Base-by-base conservation (phyloP, 2,797 vertebrate species). In the Callimico goeldii region DNA sequence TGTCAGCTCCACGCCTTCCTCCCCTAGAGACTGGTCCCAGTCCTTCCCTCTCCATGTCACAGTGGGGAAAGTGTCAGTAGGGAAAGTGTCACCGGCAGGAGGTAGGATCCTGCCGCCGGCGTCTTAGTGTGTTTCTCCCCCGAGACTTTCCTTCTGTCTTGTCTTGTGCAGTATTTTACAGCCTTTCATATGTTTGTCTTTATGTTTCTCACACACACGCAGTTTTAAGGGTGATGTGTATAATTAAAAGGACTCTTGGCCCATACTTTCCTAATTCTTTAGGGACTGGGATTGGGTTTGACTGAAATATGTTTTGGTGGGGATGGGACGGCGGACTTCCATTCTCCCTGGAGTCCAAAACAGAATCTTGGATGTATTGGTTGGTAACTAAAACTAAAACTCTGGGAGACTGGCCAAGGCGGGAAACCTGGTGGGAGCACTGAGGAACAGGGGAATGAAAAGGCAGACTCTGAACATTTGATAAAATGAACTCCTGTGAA, bases 401-500 rank as follows among this genome's bases (percentile, higher is more conserved):
- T 22, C 26, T 20, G 33, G 48, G 48, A 61, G 81, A 52, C 30
- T 64, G 13, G 36, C 48, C 26, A 30, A 81, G 76, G 41, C 43
- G 1, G n/a, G 70, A 85, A 88, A 75, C 17, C 50, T 26, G 46
- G 28, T 4, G 19, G 43, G 77, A 72, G 36, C 24, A 33, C 0
- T 64, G n/a, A 50, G 57, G 52, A 43, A 26, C 30, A 11, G 22
- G 14, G 89, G 64, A 41, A 85, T 58, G 77, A 76, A 88, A 88
- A 89, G 28, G 72, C 88, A 80, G 43, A 24, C 28, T 58, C 41
- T 86, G 76, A 73, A 58, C 95, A 48, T 90, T 83, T 48, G 80
- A 58, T 77, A 50, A 61, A 95, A 88, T 84, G 96, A 84, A 97
- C 81, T 95, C 67, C 84, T 91, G 87, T 96, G 96, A 91, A 86